Evolutionary conservation across 2,113 vertebrate species (phyloP).

Genomic region (Callaeas wilsoni): DNA sequence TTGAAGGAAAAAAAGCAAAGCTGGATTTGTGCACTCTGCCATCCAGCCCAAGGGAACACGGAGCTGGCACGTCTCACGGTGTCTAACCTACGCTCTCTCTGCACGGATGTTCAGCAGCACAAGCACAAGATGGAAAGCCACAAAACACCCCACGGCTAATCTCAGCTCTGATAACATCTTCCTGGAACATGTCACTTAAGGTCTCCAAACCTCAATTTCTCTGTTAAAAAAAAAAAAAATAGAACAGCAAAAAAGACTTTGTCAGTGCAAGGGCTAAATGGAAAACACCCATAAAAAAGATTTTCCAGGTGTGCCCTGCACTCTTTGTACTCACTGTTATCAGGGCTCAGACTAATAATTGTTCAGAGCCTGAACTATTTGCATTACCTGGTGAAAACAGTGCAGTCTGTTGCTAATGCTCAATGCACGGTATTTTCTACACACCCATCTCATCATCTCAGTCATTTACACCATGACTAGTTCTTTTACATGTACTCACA

Average conservation of each 20-base stretch:
- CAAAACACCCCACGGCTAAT: neutral
- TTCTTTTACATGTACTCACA: neutral
- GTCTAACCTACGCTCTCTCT: rapidly evolving
- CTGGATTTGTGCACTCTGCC: neutral
- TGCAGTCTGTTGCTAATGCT: neutral
- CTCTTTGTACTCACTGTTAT: neutral
- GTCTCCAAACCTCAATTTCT: slow-evolving; percentile 27
- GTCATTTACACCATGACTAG: neutral
- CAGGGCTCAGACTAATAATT: neutral
- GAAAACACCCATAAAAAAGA: neutral
- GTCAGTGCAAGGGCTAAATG: neutral
- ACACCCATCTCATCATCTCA: neutral
- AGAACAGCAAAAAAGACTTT: neutral
- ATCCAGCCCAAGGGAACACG: neutral
- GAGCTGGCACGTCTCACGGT: neutral
- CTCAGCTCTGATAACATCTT: neutral
- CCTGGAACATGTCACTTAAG: neutral
- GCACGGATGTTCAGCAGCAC: neutral
- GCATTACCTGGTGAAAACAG: neutral
- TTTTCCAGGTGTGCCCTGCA: neutral
- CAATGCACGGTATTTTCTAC: neutral
- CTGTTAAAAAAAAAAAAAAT: neutral
- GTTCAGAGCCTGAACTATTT: neutral
- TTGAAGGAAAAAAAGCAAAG: neutral
- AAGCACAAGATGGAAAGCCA: neutral